phyloP scores from a whole-genome alignment of 2,888 invertebrate genomes.

The Folsomia candida region DNA sequence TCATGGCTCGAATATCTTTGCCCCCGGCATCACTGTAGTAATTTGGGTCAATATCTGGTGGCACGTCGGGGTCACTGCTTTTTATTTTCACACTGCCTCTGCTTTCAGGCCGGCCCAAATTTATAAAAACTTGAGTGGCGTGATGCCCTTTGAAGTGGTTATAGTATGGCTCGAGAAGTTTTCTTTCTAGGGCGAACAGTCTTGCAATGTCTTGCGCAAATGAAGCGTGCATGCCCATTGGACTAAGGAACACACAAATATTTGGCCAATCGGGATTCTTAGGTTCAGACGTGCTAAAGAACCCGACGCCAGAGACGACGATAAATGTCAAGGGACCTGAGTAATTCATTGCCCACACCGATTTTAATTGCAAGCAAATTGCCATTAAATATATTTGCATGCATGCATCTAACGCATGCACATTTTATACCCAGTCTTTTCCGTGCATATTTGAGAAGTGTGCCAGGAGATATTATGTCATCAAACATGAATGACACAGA shows the following conservation, averaged over 20 bases:
- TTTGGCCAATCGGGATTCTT: constrained; percentile 14
- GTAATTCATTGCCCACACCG: not conserved
- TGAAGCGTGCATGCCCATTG: constrained; percentile 4
- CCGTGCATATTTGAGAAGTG: constrained; percentile 20
- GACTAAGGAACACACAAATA: not conserved
- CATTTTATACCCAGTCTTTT: too few relatives aligned
- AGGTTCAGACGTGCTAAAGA: constrained; percentile 1
- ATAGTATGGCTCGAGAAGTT: constrained; percentile 12
- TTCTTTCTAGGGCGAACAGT: not conserved
- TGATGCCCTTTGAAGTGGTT: constrained; percentile 8
- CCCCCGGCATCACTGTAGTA: constrained; percentile 52
- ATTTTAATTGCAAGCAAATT: too few relatives aligned
- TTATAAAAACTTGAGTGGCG: constrained; percentile 17
- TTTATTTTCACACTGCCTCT: constrained; percentile 55
- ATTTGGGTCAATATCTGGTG: constrained; percentile 57
- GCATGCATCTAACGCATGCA: too few relatives aligned
- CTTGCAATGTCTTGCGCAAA: not conserved
- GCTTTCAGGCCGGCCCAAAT: constrained; percentile 53
- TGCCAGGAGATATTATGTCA: constrained; percentile 17
- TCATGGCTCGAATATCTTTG: constrained; percentile 39
- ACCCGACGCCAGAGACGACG: constrained; percentile 11
- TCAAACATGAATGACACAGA: constrained; percentile 33
- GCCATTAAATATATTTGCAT: too few relatives aligned
- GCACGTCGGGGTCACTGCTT: constrained; percentile 54
- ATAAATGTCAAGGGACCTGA: constrained; percentile 14